phyloP scores from a whole-genome alignment of 2,113 vertebrate genomes.

The Myanophis thanlyinensis region DNA sequence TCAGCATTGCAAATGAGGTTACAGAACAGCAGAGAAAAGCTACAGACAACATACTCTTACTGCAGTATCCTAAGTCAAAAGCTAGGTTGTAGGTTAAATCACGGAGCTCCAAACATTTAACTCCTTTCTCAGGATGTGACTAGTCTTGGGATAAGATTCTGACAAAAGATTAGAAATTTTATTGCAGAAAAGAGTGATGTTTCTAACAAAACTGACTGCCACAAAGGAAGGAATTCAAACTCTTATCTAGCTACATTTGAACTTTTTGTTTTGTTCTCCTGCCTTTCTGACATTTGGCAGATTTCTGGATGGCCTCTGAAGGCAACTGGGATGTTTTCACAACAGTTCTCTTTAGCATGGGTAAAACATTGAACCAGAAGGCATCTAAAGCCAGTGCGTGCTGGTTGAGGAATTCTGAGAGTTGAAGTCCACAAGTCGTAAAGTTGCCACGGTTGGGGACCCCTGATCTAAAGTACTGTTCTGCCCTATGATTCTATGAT shows the following conservation, averaged over 20 bases:
- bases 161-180: not conserved
- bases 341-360: not conserved
- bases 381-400: no score
- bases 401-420: no score
- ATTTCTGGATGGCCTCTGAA: not conserved
- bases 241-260: not conserved
- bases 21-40: not conserved
- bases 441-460: no score
- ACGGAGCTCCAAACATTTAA: not conserved
- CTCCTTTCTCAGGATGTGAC: not conserved
- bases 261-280: not conserved
- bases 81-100: not conserved
- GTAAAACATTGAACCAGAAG: not conserved
- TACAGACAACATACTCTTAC: not conserved
- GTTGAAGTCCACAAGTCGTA: no score
- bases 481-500: not conserved
- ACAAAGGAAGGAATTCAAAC: not conserved
- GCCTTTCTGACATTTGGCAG: not conserved
- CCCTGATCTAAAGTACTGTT: not conserved
- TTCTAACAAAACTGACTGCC: not conserved
- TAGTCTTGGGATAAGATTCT: not conserved
- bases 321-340: not conserved
- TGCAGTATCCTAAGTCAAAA: not conserved
- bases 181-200: not conserved
- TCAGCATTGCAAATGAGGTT: not conserved